Base-by-base conservation (phyloP, 2,113 vertebrate species). In the Gila orcuttii region DNA sequence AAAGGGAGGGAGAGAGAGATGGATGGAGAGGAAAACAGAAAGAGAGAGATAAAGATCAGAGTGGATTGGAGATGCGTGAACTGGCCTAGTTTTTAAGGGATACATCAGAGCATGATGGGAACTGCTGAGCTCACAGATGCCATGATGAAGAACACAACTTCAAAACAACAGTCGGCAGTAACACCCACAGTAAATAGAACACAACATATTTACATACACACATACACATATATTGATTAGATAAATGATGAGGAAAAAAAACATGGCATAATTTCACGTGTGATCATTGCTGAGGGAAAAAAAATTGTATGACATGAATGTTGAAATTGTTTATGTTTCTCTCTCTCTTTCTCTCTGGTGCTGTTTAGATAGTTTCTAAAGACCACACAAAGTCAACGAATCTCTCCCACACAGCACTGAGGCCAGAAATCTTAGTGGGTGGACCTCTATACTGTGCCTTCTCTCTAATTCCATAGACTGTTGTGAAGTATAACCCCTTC, bases 1-100 rank as follows among this genome's bases (percentile, higher is more conserved):
- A 71, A 19, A 73, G 39, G 79, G 79, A 78, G 6, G 74, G 55
- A 66, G 50, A 87, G 59, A 55, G 69, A 78, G 59, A 79, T 31
- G 57, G 59, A 79, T 6, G 66, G 86, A 90, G 39, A 92, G 62
- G 90, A 45, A 88, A 50, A 73, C 52, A 76, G 50, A 86, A 66
- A 81, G 57, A 80, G 69, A 84, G 83, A 76, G 85, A 76, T 74
- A 89, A 17, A 82, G 55, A 73, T 79, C 86, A 28, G 85, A 80
- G 83, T 88, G 71, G 88, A 84, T 60, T 69, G 57, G 71, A 50
- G 55, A 84, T 78, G 86, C 50, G 79, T 89, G 84, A 79, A 71
- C 80, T 57, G 86, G 79, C 90, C 89, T 91, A 90, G 84, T 89
- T 92, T 91, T 90, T 83, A 90, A 89, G 57, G 83, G 55, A 83